Conservation (phyloP, 2,113 vertebrate genomes). For the Notechis scutatus region DNA sequence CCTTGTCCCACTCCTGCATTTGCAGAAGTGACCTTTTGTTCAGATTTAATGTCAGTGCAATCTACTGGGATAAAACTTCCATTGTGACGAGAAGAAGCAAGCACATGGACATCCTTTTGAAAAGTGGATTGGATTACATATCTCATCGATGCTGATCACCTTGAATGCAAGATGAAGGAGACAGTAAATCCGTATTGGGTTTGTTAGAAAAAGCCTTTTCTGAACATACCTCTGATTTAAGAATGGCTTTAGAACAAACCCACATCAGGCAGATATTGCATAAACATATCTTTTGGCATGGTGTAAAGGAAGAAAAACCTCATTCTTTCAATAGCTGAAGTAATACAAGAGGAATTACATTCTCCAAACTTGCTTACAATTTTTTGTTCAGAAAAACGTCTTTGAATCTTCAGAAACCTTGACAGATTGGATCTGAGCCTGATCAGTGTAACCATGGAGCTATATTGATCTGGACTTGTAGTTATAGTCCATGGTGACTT, state of each 20-base stretch:
- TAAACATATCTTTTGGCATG: neutral
- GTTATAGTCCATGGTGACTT: neutral
- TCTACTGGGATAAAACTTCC: neutral
- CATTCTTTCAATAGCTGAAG: neutral
- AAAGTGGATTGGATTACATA: neutral
- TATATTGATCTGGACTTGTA: neutral
- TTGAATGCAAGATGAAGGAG: neutral
- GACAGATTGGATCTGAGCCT: neutral
- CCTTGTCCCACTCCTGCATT: neutral
- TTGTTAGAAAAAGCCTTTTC: neutral
- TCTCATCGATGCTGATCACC: neutral
- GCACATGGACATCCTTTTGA: neutral
- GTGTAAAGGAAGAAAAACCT: neutral
- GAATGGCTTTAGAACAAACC: neutral
- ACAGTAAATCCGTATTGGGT: neutral
- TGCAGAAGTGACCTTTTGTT: neutral
- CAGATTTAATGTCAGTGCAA: neutral
- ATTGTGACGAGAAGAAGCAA: neutral
- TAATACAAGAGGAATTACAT: neutral
- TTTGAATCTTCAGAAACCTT: neutral
- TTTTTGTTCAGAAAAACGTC: neutral
- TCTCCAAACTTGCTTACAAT: neutral
- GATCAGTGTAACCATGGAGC: neutral
- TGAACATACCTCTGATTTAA: neutral
- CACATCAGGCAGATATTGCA: neutral